phyloP scores from a whole-genome alignment of 2,113 vertebrate species.

The Globicephala melas region DNA sequence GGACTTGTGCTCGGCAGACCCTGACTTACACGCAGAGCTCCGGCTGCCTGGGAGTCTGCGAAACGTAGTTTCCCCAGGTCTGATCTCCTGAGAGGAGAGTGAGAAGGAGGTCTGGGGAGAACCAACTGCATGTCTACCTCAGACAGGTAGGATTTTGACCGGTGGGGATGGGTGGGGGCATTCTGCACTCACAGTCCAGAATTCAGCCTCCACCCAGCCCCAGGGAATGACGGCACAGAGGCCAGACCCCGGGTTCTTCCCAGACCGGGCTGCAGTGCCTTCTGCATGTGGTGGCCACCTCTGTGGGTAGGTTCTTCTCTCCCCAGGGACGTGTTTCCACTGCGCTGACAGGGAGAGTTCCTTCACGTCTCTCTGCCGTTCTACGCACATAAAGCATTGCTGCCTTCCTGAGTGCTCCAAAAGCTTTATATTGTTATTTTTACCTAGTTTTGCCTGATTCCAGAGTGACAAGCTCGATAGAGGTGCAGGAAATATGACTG shows the following conservation, averaged over 20 bases:
- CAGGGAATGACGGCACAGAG: background rate
- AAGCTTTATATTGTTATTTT: background rate
- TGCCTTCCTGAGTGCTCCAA: background rate
- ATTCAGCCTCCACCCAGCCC: background rate
- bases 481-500: too few relatives aligned
- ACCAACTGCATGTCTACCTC: background rate
- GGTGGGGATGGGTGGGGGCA: background rate
- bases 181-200: background rate
- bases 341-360: accelerated
- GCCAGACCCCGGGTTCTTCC: background rate
- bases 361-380: background rate
- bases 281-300: background rate
- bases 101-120: background rate
- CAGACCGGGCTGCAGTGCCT: background rate
- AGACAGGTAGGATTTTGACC: background rate
- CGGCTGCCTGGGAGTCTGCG: background rate
- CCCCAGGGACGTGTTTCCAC: accelerated
- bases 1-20: background rate
- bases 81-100: background rate
- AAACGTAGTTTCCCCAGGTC: background rate
- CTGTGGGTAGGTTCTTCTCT: background rate
- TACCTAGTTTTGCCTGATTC: background rate
- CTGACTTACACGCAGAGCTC: background rate
- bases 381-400: background rate
- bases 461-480: background rate